These are phyloP conservation scores for Cyclina sinensis DNA, from an alignment of 1,140 invertebrate genomes.

Conservation along the genomic window DNA sequence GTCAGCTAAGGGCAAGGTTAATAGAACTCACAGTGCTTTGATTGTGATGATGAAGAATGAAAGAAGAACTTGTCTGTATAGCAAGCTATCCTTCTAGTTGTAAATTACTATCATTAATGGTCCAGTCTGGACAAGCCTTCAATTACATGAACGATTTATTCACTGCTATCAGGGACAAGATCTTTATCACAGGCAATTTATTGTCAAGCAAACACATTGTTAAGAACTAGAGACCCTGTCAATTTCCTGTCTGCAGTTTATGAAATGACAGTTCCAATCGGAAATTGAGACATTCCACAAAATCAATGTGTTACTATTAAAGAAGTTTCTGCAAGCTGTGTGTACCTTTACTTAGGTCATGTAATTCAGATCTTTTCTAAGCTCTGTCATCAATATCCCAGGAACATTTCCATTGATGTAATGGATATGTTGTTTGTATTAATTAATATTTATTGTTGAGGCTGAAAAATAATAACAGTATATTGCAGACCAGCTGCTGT, in stretches of 20 bases:
- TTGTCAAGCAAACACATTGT: constrained; percentile 36
- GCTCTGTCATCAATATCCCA: too few species aligned
- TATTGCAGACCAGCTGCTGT: too few species aligned
- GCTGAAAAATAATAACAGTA: too few species aligned
- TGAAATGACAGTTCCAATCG: constrained; percentile 36
- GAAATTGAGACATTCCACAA: constrained; percentile 48
- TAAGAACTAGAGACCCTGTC: constrained; percentile 6
- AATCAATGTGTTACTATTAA: constrained; percentile 22
- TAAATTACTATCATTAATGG: neutral
- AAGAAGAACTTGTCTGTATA: neutral
- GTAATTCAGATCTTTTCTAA: too few species aligned
- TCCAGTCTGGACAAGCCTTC: neutral
- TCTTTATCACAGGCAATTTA: constrained; percentile 28
- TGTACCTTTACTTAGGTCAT: neutral
- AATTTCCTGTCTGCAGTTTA: constrained; percentile 55
- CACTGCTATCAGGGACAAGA: neutral
- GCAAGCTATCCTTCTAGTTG: neutral
- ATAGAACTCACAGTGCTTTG: too few species aligned
- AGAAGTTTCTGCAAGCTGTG: neutral
- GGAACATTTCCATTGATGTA: too few species aligned
- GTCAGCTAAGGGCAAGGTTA: too few species aligned
- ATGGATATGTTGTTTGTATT: too few species aligned
- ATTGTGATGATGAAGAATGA: too few species aligned
- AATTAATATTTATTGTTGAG: too few species aligned
- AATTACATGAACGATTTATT: constrained; percentile 30